phyloP scores from a whole-genome alignment of 2,113 vertebrate species.

The Gymnarchus niloticus region DNA sequence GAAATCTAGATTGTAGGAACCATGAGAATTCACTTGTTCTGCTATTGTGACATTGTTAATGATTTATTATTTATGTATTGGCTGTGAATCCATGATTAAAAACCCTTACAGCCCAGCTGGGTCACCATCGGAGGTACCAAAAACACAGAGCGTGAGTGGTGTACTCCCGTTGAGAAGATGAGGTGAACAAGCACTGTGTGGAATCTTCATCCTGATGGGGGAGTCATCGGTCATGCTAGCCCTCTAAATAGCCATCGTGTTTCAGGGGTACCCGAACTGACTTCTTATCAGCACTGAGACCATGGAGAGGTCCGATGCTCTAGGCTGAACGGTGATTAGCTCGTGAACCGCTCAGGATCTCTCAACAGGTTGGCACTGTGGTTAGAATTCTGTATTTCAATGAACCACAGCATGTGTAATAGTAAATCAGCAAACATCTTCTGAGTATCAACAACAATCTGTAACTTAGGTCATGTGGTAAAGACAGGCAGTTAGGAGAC shows the following conservation, averaged over 20 bases:
- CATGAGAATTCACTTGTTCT: not conserved
- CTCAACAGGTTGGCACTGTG: not conserved
- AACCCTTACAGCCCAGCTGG: not conserved
- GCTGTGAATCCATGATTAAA: not conserved
- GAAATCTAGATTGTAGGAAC: too few relatives aligned
- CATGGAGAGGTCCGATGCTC: not conserved
- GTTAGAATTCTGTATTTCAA: not conserved
- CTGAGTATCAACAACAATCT: not conserved
- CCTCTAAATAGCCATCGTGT: not conserved
- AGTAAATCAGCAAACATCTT: not conserved
- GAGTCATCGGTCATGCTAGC: not conserved
- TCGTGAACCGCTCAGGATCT: not conserved
- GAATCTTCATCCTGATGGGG: not conserved
- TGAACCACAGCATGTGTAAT: not conserved
- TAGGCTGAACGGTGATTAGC: not conserved
- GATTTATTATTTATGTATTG: not conserved
- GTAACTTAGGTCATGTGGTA: not conserved
- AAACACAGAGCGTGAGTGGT: too few relatives aligned
- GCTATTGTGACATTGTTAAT: not conserved
- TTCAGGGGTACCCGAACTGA: constrained; percentile 1
- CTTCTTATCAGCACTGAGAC: not conserved
- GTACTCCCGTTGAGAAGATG: too few relatives aligned
- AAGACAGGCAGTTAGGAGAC: not conserved
- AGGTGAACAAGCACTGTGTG: not conserved
- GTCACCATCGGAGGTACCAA: too few relatives aligned